Evolutionary conservation across 2,113 vertebrate species (phyloP).

Genomic region (Corydoras maculifer): DNA sequence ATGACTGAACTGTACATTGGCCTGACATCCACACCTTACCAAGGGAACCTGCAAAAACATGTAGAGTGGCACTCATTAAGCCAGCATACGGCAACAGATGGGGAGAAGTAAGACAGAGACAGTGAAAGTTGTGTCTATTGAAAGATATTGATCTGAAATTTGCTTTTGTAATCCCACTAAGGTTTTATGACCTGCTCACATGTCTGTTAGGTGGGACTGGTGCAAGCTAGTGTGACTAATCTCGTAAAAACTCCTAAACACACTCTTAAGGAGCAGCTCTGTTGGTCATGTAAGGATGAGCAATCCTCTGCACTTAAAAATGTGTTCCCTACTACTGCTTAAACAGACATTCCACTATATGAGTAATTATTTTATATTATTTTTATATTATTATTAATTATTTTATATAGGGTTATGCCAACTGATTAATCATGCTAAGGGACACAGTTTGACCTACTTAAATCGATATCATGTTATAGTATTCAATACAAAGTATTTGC

Average conservation of each 20-base stretch:
- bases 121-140: background rate
- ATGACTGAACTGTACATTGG: constrained; percentile 19
- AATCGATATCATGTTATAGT: too few relatives aligned
- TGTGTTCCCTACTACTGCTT: too few relatives aligned
- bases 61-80: constrained; percentile 36
- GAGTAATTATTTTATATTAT: too few relatives aligned
- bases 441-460: too few relatives aligned
- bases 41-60: constrained; percentile 39
- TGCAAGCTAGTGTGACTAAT: constrained; percentile 71
- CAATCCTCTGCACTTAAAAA: too few relatives aligned
- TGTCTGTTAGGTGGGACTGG: constrained; percentile 67
- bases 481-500: too few relatives aligned
- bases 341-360: too few relatives aligned
- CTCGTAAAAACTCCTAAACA: constrained; percentile 66
- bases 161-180: constrained; percentile 73
- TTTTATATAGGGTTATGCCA: too few relatives aligned
- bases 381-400: too few relatives aligned
- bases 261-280: constrained; percentile 48
- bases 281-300: too few relatives aligned
- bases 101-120: background rate
- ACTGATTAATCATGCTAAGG: too few relatives aligned
- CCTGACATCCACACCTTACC: constrained; percentile 15
- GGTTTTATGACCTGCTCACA: constrained; percentile 67
- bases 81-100: constrained; percentile 7
- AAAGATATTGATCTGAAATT: constrained; percentile 9